A percentile compares a stretch with the other conserved stretches of the same genome.
These are phyloP conservation scores for Otis tarda DNA, from an alignment of 2,113 vertebrate genomes.

Conservation along the genomic window DNA sequence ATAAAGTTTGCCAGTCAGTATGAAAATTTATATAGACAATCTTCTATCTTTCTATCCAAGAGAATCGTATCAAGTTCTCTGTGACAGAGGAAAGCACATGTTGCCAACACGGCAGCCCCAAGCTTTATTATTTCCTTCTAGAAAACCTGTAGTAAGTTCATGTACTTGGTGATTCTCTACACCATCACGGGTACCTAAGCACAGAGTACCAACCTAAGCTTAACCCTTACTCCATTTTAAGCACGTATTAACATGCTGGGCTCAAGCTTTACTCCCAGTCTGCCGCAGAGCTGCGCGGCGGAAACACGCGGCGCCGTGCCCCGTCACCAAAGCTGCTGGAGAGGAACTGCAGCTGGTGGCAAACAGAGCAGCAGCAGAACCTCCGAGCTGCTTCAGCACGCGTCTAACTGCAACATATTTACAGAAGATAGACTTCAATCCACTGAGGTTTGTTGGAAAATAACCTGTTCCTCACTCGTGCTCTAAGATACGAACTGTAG, in stretches of 20 bases:
- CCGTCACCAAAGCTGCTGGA: background rate
- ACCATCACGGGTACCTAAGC: background rate
- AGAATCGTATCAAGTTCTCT: background rate
- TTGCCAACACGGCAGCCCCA: background rate
- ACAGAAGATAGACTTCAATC: background rate
- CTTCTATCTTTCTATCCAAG: background rate
- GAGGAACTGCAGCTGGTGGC: background rate
- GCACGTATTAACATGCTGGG: background rate
- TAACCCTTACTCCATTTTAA: background rate
- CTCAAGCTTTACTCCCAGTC: background rate
- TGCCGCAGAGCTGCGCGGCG: background rate
- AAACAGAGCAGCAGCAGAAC: background rate
- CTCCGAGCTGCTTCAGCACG: background rate
- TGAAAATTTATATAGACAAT: background rate
- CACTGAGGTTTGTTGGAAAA: background rate
- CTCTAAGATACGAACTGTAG: background rate
- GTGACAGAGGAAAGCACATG: background rate
- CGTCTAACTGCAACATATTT: background rate
- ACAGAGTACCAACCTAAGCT: background rate
- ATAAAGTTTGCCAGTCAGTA: background rate
- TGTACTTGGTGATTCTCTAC: background rate
- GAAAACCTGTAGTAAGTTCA: background rate
- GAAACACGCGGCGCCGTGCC: background rate
- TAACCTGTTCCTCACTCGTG: background rate
- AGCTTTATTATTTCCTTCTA: background rate